Conservation (phyloP, 2,797 vertebrate genomes). For the Phoxinus dragarum region DNA sequence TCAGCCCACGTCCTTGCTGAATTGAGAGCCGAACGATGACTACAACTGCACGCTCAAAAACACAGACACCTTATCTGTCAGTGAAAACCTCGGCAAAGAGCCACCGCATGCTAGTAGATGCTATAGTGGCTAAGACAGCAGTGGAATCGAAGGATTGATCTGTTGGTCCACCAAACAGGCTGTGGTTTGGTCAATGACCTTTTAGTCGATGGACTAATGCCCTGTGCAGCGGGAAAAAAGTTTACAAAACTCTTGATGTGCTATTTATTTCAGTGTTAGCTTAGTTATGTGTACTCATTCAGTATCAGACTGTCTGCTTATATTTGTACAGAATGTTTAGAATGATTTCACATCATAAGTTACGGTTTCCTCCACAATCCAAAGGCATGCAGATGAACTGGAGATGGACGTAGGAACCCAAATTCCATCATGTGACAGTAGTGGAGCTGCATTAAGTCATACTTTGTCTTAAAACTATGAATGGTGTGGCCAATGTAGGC, state of each 20-base stretch:
- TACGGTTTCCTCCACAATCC: background rate
- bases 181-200: conserved; percentile 26
- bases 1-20: background rate
- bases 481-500: background rate
- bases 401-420: background rate
- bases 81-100: background rate
- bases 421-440: background rate
- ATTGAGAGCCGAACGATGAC: background rate
- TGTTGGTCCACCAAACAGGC: conserved; percentile 35
- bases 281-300: background rate
- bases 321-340: background rate
- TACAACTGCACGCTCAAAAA: background rate
- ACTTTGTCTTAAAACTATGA: background rate
- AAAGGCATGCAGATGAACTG: background rate
- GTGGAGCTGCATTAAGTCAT: background rate
- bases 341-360: background rate
- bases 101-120: conserved; percentile 6
- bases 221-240: conserved; percentile 12
- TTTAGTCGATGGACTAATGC: conserved; percentile 20
- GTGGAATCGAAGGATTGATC: conserved; percentile 46
- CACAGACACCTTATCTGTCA: background rate
- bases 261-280: background rate
- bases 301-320: background rate
- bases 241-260: background rate
- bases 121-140: background rate